These are phyloP conservation scores for Arrhamphus sclerolepis DNA, from an alignment of 2,797 vertebrate species.

Conservation along the genomic window DNA sequence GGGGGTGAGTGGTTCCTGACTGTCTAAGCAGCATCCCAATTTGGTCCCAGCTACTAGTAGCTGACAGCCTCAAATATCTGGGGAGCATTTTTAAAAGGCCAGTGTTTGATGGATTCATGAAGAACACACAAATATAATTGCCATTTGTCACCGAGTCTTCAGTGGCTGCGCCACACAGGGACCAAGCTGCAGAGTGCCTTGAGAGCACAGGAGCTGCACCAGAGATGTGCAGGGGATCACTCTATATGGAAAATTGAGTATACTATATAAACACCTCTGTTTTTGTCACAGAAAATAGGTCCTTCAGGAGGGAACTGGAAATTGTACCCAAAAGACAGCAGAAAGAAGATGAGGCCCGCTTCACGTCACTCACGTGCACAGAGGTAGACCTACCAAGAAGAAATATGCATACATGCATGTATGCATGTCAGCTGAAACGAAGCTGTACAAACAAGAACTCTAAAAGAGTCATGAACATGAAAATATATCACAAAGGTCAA, in stretches of 20 bases:
- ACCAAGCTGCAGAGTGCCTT: conserved; percentile 59
- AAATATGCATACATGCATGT: conserved; percentile 83
- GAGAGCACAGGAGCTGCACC: conserved; percentile 63
- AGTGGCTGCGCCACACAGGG: conserved; percentile 79
- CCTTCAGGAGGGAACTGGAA: conserved; percentile 79
- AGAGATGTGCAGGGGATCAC: conserved; percentile 57
- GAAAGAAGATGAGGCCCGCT: conserved; percentile 45
- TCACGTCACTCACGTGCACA: conserved; percentile 13
- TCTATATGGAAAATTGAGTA: conserved; percentile 82
- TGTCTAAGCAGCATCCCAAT: conserved; percentile 87
- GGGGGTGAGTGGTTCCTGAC: conserved; percentile 83
- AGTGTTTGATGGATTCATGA: conserved; percentile 89
- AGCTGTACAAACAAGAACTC: conserved; percentile 81
- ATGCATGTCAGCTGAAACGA: conserved; percentile 76
- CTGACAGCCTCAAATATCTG: conserved; percentile 86
- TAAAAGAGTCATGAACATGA: conserved; percentile 75
- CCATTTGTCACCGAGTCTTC: conserved; percentile 87
- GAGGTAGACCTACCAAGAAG: conserved; percentile 62
- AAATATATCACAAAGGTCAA: conserved; percentile 75
- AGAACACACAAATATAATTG: conserved; percentile 91
- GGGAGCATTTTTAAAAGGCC: conserved; percentile 90
- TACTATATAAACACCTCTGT: conserved; percentile 73
- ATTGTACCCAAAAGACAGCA: conserved; percentile 82
- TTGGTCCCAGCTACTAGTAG: conserved; percentile 82
- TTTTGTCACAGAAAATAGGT: conserved; percentile 83